Conservation (phyloP, 2,113 vertebrate genomes). For the Lycocorax pyrrhopterus region DNA sequence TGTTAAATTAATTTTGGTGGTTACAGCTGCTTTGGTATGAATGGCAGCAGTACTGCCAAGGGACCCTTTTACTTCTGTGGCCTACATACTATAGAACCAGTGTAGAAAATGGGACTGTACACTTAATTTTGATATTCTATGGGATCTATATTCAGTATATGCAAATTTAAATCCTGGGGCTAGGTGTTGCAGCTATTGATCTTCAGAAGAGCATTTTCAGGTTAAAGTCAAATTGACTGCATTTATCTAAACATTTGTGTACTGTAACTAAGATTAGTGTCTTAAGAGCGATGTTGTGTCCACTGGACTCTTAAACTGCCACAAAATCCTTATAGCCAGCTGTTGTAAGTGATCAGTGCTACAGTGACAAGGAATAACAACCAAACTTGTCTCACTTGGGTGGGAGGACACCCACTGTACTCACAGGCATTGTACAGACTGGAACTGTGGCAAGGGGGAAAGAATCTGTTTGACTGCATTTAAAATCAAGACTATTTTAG, state of each 20-base stretch:
- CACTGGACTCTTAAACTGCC: neutral
- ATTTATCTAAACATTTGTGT: neutral
- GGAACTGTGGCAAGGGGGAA: neutral
- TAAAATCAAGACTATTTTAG: neutral
- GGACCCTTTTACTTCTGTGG: neutral
- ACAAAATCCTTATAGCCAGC: neutral
- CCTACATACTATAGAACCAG: neutral
- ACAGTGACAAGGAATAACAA: neutral
- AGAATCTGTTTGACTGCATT: neutral
- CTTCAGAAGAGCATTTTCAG: neutral
- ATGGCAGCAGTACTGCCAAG: neutral
- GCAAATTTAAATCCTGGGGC: neutral
- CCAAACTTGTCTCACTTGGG: neutral
- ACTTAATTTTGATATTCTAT: neutral
- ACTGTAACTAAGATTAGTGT: neutral
- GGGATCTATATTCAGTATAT: neutral
- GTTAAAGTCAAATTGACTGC: neutral
- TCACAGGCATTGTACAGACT: accelerated
- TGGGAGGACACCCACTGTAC: neutral
- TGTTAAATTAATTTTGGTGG: neutral
- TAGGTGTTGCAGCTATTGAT: neutral
- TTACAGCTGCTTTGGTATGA: neutral
- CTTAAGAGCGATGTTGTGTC: neutral
- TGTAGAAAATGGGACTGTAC: neutral
- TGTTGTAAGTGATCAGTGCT: neutral